Conservation (phyloP, 2,888 invertebrate species). For the Abscondita cerata region DNA sequence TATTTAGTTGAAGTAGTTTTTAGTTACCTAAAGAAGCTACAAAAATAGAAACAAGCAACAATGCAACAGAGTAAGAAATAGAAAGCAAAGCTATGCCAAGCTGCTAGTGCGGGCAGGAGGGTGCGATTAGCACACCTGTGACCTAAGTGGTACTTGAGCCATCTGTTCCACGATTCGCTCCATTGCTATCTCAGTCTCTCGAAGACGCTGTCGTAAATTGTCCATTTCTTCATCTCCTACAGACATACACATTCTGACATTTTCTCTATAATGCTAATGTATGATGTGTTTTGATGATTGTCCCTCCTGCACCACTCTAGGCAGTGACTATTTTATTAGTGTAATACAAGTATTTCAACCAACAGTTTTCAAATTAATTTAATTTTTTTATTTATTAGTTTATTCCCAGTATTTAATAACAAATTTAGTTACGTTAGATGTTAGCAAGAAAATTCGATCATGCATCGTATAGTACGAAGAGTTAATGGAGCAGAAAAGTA, state of each 20-base stretch:
- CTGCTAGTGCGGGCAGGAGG: slow-evolving; percentile 41
- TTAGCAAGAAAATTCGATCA: background rate
- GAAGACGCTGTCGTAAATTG: slow-evolving; percentile 85
- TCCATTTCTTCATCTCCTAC: slow-evolving; percentile 85
- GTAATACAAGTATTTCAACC: background rate
- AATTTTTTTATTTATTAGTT: no score
- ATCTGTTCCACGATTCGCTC: slow-evolving; percentile 92
- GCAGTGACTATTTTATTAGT: slow-evolving; percentile 42
- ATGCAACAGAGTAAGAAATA: slow-evolving; percentile 27
- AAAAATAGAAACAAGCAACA: slow-evolving; percentile 22
- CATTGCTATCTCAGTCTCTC: slow-evolving; percentile 96
- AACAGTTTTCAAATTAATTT: no score
- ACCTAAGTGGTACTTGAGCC: slow-evolving; percentile 69
- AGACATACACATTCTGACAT: slow-evolving; percentile 48
- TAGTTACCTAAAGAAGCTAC: no score
- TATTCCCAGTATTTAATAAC: no score
- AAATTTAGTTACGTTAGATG: background rate
- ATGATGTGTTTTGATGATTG: slow-evolving; percentile 25
- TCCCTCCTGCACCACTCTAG: slow-evolving; percentile 56
- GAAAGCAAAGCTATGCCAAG: slow-evolving; percentile 41
- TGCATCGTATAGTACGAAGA: background rate
- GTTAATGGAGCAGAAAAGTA: background rate
- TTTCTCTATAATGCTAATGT: slow-evolving; percentile 15
- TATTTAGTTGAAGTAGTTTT: no score
- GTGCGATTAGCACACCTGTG: slow-evolving; percentile 48